These are phyloP conservation scores for Phthorimaea operculella DNA, from an alignment of 1,140 invertebrate species.

Conservation along the genomic window DNA sequence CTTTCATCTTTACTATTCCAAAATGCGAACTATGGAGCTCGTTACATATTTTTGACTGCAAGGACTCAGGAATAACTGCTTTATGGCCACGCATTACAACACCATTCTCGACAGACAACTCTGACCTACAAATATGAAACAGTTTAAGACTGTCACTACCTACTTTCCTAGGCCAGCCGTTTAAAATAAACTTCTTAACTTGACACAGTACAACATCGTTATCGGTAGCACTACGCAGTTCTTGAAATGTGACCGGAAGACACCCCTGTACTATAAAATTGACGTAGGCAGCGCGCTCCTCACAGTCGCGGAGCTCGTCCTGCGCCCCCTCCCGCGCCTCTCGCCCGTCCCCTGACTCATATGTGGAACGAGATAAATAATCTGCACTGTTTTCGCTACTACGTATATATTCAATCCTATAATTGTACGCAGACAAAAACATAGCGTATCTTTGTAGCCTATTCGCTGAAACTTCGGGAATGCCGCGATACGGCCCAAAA, in stretches of 20 bases:
- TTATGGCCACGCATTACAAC: slow-evolving; percentile 4
- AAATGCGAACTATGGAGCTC: slow-evolving; percentile 48
- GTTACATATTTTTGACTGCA: slow-evolving; percentile 27
- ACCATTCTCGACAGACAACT: slow-evolving; percentile 2
- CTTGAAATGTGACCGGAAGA: not conserved
- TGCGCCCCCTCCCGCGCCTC: not conserved
- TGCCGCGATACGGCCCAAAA: slow-evolving; percentile 17
- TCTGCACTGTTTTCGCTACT: not conserved
- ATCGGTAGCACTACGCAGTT: not conserved
- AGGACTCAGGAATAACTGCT: slow-evolving; percentile 15
- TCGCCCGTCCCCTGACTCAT: not conserved
- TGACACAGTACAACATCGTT: not conserved
- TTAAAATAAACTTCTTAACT: not conserved
- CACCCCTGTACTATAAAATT: not conserved
- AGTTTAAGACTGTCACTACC: not conserved
- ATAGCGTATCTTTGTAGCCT: slow-evolving; percentile 42
- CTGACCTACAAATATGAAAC: not conserved
- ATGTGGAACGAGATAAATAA: slow-evolving; percentile 3
- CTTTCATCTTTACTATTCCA: slow-evolving; percentile 57
- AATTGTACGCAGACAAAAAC: slow-evolving; percentile 40
- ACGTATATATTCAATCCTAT: slow-evolving; percentile 28
- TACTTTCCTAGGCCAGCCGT: no score
- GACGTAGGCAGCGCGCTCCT: not conserved
- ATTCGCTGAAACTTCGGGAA: slow-evolving; percentile 33
- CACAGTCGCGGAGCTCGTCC: not conserved